Evolutionary conservation across 2,797 vertebrate genomes (phyloP).

Genomic region (Hippoglossus hippoglossus): DNA sequence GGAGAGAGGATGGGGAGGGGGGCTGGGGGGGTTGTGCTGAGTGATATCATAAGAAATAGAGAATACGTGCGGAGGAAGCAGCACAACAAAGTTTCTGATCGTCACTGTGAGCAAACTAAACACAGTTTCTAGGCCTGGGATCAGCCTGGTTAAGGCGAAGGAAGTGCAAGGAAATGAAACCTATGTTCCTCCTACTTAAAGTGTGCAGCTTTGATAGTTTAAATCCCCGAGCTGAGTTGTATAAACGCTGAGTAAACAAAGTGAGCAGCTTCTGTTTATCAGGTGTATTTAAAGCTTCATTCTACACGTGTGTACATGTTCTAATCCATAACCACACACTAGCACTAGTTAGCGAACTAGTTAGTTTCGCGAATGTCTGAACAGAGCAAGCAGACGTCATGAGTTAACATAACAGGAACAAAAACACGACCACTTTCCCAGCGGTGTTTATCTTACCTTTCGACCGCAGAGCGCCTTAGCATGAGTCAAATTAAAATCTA

Average conservation of each 20-base stretch:
- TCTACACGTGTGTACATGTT: too few species aligned
- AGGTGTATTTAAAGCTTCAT: too few species aligned
- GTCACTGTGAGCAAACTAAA: slow-evolving; percentile 14
- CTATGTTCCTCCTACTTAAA: neutral
- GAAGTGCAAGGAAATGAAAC: neutral
- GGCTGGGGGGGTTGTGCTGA: too few species aligned
- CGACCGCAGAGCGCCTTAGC: neutral
- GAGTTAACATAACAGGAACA: slow-evolving; percentile 53
- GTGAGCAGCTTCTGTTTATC: neutral
- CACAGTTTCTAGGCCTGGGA: neutral
- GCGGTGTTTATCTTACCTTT: slow-evolving; percentile 16
- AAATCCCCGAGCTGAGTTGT: neutral
- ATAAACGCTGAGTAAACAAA: too few species aligned
- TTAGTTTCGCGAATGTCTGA: slow-evolving; percentile 8
- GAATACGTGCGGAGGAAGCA: neutral
- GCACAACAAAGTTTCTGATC: slow-evolving; percentile 50
- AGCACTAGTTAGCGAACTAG: neutral
- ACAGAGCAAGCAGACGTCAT: slow-evolving; percentile 48
- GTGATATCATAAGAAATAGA: neutral
- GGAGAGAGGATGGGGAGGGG: neutral
- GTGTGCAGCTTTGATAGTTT: neutral
- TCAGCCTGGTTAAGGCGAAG: neutral
- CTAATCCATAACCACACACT: too few species aligned
- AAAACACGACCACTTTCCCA: slow-evolving; percentile 50
- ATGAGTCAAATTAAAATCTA: neutral